Evolutionary conservation across 1,140 invertebrate species (phyloP), one percentile per base, ranked within the genome.

Genomic region (Lordiphosa stackelbergi): DNA sequence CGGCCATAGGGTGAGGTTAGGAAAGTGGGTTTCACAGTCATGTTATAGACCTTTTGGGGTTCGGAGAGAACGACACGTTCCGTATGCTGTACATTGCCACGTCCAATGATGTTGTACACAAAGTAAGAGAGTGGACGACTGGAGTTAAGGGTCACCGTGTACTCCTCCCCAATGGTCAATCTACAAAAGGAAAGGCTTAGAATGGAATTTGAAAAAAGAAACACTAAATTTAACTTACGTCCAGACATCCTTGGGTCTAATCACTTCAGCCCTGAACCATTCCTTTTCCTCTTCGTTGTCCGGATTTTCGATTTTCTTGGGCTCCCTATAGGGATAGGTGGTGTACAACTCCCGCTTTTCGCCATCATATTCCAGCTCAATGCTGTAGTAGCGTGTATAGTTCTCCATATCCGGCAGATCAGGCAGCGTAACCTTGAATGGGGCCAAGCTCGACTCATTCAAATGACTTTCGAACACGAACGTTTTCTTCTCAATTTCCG

Each of bases 71-170:
- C 89, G 1, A 95, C 87, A 8, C 93, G 92, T 53, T 92, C 91
- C 4, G 92, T 92, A 8, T 92, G 84, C 1, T 97, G 88, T 10
- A 98, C 92, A 85, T 96, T 93, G 2, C 96, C 96, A 38, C 96
- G 91, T 11, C 95, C 95, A 58, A 99, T 89, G 16, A 99, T 91
- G 75, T 96, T 91, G 77, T 95, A 96, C 62, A 91, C 93, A 12
- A 96, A 89, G 64, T 94, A 91, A 51, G 91, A 91, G 74, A 98
- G 87, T 0, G 92, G 92, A 58, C 92, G 91, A 0, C 96, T 97
- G 2, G 94, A 94, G 71, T 95, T 94, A 0, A 98, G 90, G 54
- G 93, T 90, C 10, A 97, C 91, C 57, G 93, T 91, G 13, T 97
- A 90, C 54, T 95, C 93, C 61, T 92, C 88, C 56, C 94, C 94